phyloP scores from a whole-genome alignment of 2,888 invertebrate species.

The Phorcus lineatus region DNA sequence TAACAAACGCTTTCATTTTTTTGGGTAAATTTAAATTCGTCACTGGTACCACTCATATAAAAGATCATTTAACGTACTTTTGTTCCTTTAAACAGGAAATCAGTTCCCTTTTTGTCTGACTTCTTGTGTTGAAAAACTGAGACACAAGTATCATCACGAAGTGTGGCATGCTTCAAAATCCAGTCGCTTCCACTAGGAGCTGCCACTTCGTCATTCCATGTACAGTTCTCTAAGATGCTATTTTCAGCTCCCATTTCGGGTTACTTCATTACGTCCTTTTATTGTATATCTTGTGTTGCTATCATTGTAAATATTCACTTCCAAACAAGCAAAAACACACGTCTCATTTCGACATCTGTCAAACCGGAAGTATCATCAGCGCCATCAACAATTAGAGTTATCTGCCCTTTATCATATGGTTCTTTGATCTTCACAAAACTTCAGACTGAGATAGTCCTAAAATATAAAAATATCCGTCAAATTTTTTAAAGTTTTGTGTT shows the following conservation, averaged over 20 bases:
- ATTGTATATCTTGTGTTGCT: background rate
- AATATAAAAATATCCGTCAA: too few relatives aligned
- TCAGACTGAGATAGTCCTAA: too few relatives aligned
- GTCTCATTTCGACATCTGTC: background rate
- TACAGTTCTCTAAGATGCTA: slow-evolving; percentile 57
- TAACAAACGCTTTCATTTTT: too few relatives aligned
- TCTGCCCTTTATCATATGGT: background rate
- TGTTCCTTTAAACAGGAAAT: slow-evolving; percentile 44
- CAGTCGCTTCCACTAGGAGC: slow-evolving; percentile 37
- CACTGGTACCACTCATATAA: background rate
- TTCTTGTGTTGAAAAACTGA: slow-evolving; percentile 50
- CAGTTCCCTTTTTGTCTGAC: slow-evolving; percentile 44
- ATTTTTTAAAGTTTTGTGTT: too few relatives aligned
- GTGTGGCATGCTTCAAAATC: slow-evolving; percentile 34
- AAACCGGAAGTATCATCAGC: background rate
- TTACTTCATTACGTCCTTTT: background rate
- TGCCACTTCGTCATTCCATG: slow-evolving; percentile 49
- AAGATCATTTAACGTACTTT: slow-evolving; percentile 40
- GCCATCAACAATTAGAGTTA: background rate
- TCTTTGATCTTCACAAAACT: too few relatives aligned
- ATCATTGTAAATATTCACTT: background rate
- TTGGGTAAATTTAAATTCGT: too few relatives aligned
- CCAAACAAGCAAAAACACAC: background rate
- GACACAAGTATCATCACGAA: slow-evolving; percentile 45
- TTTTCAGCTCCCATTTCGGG: slow-evolving; percentile 62